Percentiles rank a stretch among this genome's conserved stretches.
These are phyloP conservation scores for Standfussiana lucernea DNA, from an alignment of 2,888 invertebrate species.

Conservation along the genomic window DNA sequence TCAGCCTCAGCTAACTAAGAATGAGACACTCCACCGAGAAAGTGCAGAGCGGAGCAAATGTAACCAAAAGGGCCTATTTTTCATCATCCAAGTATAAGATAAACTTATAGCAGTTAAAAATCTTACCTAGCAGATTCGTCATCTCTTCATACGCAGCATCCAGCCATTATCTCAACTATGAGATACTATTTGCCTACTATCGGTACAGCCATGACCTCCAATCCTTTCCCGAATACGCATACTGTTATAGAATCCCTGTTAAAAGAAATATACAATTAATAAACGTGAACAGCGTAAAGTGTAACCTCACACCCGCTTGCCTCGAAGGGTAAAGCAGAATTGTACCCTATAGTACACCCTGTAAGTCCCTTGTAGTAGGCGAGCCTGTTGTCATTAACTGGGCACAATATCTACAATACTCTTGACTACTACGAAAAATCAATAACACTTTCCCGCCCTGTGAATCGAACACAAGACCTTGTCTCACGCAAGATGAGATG, in stretches of 20 bases:
- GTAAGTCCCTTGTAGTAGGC: neutral
- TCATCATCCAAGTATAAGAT: neutral
- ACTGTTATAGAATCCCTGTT: constrained; percentile 74
- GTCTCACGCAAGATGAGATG: too few species aligned
- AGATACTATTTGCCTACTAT: constrained; percentile 29
- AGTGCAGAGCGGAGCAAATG: neutral
- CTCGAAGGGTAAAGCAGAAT: neutral
- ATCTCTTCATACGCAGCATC: constrained; percentile 40
- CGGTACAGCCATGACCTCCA: constrained; percentile 75
- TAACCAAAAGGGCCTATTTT: neutral
- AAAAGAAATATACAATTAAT: constrained; percentile 33
- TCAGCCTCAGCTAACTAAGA: neutral
- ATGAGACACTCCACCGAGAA: neutral
- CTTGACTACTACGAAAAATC: too few species aligned
- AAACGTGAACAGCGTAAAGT: neutral
- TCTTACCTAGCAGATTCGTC: constrained; percentile 27
- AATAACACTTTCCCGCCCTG: too few species aligned
- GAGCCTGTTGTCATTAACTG: too few species aligned
- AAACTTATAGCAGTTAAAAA: neutral
- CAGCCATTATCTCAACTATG: neutral
- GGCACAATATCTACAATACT: too few species aligned
- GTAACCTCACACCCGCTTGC: neutral
- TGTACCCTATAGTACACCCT: neutral
- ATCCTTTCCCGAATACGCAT: constrained; percentile 82
- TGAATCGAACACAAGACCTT: too few species aligned